Percentiles rank a stretch among this genome's conserved stretches.
Conservation (phyloP, 1,140 invertebrate species). For the Muscidifurax raptorellus region DNA sequence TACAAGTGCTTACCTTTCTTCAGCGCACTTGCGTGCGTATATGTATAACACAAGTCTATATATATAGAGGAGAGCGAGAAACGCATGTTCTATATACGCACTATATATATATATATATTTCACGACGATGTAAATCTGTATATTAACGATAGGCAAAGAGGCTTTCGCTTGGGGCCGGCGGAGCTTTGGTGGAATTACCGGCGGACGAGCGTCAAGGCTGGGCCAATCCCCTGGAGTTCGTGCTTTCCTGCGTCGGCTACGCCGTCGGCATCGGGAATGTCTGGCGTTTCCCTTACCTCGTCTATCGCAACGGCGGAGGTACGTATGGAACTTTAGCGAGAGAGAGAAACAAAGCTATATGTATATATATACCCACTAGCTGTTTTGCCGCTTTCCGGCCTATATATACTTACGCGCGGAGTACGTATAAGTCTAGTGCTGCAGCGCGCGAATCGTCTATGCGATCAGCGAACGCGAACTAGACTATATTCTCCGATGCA, state of each 20-base stretch:
- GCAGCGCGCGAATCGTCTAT: too few species aligned
- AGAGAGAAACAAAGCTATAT: too few species aligned
- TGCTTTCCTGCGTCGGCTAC: constrained; percentile 88
- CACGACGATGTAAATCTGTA: constrained; percentile 37
- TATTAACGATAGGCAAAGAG: constrained; percentile 63
- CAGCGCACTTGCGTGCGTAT: too few species aligned
- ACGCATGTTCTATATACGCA: too few species aligned
- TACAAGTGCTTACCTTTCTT: too few species aligned
- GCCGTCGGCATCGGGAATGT: constrained; percentile 91
- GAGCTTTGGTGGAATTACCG: constrained; percentile 59
- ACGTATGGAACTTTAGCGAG: constrained; percentile 64
- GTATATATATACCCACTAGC: not conserved
- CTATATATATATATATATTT: not conserved
- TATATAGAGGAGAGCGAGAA: not conserved
- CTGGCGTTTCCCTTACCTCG: constrained; percentile 91
- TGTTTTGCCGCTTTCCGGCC: too few species aligned
- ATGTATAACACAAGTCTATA: not conserved
- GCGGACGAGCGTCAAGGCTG: constrained; percentile 79
- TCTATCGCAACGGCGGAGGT: constrained; percentile 89
- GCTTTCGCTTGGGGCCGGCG: constrained; percentile 63
- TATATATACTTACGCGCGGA: not conserved
- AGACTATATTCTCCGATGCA: not conserved
- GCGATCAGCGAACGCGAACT: not conserved
- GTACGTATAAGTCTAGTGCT: too few species aligned
- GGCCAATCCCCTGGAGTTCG: constrained; percentile 84